These are phyloP conservation scores for Frankliniella intonsa DNA, from an alignment of 2,888 invertebrate species.

Conservation along the genomic window DNA sequence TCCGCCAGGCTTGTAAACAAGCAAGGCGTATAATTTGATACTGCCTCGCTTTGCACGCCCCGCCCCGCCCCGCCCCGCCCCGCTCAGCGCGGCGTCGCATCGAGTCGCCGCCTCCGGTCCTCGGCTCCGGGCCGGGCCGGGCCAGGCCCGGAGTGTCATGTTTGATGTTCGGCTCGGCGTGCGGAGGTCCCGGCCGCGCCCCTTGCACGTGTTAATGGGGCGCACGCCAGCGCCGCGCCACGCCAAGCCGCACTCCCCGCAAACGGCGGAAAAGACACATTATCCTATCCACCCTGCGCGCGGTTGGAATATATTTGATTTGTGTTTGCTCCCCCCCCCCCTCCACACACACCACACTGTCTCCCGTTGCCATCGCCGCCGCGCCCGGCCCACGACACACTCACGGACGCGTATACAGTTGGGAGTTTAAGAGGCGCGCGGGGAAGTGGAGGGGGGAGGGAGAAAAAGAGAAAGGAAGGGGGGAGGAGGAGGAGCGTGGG, in stretches of 20 bases:
- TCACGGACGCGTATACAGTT: too few species aligned
- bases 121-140: too few species aligned
- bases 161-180: slow-evolving; percentile 4
- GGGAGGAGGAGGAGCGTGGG: too few species aligned
- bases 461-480: too few species aligned
- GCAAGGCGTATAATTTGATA: neutral
- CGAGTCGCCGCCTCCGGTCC: neutral
- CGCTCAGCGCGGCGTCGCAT: neutral
- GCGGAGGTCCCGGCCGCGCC: neutral
- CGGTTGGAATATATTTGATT: neutral
- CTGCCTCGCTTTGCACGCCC: neutral
- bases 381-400: too few species aligned
- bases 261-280: neutral
- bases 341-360: too few species aligned
- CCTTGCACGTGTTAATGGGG: slow-evolving; percentile 10
- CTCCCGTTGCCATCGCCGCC: too few species aligned
- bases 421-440: too few species aligned
- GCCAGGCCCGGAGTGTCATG: neutral
- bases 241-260: too few species aligned
- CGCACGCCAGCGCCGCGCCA: neutral
- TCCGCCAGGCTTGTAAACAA: slow-evolving; percentile 12
- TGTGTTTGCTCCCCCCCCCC: neutral
- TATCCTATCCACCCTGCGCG: neutral
- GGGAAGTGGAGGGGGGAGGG: too few species aligned
- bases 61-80: too few species aligned